A percentile compares a stretch with the other conserved stretches of the same genome.
Evolutionary conservation across 2,797 vertebrate species (phyloP).

Genomic region (Halcyon badia): DNA sequence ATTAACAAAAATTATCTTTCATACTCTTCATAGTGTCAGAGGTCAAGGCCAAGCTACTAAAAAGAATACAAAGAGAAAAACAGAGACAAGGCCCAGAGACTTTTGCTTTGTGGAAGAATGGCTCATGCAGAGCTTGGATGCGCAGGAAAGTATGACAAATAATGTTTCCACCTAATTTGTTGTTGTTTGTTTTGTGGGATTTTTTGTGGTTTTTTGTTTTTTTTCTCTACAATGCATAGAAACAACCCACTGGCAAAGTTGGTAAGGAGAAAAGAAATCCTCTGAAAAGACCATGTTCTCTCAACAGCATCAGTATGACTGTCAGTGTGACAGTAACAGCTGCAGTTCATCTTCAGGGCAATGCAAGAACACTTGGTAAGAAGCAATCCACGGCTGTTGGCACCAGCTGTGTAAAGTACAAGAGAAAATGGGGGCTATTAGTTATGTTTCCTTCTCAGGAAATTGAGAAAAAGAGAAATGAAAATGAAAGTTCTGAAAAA

Average conservation of each 20-base stretch:
- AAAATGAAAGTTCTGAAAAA: not conserved
- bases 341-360: not conserved
- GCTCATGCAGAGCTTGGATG: not conserved
- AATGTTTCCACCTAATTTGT: accelerated
- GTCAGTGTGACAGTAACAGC: too few relatives aligned
- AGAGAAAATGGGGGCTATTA: not conserved
- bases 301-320: not conserved
- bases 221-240: not conserved
- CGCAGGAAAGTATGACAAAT: not conserved
- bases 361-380: not conserved
- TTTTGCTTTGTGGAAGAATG: not conserved
- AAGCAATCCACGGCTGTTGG: accelerated
- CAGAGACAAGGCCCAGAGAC: not conserved
- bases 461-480: not conserved
- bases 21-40: not conserved
- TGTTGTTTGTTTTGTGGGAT: too few relatives aligned
- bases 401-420: not conserved
- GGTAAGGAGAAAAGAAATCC: not conserved
- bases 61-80: not conserved
- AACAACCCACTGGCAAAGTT: not conserved
- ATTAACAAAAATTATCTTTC: not conserved
- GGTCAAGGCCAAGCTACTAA: not conserved
- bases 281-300: not conserved
- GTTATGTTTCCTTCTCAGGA: not conserved
- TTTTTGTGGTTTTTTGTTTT: not conserved